Evolutionary conservation across 2,888 invertebrate species (phyloP).

Genomic region (Synergus umbraculus): DNA sequence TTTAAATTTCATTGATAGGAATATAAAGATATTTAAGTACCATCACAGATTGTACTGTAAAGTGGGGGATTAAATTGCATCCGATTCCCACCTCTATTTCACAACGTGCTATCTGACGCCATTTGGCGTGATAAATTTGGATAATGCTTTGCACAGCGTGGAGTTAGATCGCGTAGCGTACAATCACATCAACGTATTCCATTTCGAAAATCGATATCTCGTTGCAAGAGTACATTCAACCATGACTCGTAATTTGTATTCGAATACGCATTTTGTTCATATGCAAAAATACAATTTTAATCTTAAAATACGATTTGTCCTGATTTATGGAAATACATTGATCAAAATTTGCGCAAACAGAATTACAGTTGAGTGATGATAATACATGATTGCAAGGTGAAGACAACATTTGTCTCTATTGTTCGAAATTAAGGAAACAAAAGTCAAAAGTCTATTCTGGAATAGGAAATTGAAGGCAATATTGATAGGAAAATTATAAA

Average conservation of each 20-base stretch:
- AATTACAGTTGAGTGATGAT: background rate
- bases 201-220: background rate
- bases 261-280: background rate
- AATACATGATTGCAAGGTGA: background rate
- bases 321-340: background rate
- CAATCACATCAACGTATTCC: conserved; percentile 7
- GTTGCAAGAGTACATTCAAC: background rate
- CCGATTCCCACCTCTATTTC: conserved; percentile 2
- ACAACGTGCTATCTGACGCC: conserved; percentile 7
- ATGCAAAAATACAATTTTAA: background rate
- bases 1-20: background rate
- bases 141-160: conserved; percentile 2
- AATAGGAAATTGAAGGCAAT: too few relatives aligned
- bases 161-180: conserved; percentile 1
- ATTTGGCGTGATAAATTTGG: conserved; percentile 7
- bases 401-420: too few relatives aligned
- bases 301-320: background rate
- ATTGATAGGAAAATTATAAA: too few relatives aligned
- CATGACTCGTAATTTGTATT: background rate
- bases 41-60: conserved; percentile 7
- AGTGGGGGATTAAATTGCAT: conserved; percentile 5
- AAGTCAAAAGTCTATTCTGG: too few relatives aligned
- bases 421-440: too few relatives aligned
- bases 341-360: background rate
- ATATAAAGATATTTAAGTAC: conserved; percentile 2